phyloP scores from a whole-genome alignment of 1,140 invertebrate species.

The Berghia stephanieae region DNA sequence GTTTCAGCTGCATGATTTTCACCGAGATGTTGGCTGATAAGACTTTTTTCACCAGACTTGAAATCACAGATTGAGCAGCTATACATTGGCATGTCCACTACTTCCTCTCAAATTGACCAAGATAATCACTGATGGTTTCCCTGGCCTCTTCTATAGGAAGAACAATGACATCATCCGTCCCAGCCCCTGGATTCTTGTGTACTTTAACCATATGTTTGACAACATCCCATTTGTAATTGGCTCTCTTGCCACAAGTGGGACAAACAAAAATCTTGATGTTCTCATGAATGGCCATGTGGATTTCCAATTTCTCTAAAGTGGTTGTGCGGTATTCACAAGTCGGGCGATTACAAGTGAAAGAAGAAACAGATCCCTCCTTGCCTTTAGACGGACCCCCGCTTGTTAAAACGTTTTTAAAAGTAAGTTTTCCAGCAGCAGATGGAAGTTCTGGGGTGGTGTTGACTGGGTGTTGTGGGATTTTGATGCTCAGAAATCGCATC shows the following conservation, averaged over 20 bases:
- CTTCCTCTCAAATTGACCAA: constrained; percentile 39
- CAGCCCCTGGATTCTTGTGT: constrained; percentile 50
- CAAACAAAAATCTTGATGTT: constrained; percentile 65
- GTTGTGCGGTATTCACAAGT: constrained; percentile 57
- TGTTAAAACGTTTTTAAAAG: too few species aligned
- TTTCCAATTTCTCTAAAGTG: constrained; percentile 58
- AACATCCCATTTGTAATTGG: constrained; percentile 67
- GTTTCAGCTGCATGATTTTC: too few species aligned
- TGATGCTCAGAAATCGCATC: too few species aligned
- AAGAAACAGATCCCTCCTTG: background rate
- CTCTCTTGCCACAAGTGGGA: constrained; percentile 59
- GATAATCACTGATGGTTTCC: constrained; percentile 59
- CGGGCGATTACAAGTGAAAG: constrained; percentile 50
- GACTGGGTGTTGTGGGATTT: too few species aligned
- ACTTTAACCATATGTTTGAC: constrained; percentile 62
- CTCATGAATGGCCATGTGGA: constrained; percentile 60
- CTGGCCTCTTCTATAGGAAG: constrained; percentile 61
- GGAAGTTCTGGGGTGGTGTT: too few species aligned
- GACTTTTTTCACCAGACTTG: constrained; percentile 74
- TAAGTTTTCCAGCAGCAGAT: too few species aligned
- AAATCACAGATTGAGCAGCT: constrained; percentile 26
- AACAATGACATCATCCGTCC: constrained; percentile 53
- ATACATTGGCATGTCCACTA: background rate
- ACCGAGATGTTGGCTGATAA: constrained; percentile 91
- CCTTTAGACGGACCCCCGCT: too few species aligned